Evolutionary conservation across 1,140 invertebrate genomes (phyloP).

Genomic region (Meloidogyne exigua): DNA sequence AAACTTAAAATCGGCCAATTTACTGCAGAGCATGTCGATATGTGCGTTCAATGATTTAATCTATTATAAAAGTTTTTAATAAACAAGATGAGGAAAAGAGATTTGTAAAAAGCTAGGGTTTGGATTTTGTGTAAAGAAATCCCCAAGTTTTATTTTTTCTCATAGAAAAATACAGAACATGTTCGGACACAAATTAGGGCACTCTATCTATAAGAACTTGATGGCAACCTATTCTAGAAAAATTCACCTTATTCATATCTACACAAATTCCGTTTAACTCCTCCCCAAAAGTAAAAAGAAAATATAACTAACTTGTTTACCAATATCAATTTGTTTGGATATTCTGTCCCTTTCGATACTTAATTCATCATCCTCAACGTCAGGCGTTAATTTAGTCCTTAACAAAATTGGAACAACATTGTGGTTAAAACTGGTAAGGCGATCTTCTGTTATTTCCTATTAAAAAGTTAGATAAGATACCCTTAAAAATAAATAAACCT

Average conservation of each 20-base stretch:
- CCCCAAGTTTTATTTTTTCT: too few relatives aligned
- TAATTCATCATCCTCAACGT: slow-evolving; percentile 35
- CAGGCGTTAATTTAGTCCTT: slow-evolving; percentile 34
- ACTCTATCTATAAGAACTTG: too few relatives aligned
- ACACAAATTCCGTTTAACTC: too few relatives aligned
- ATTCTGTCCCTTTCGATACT: slow-evolving; percentile 24
- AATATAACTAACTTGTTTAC: slow-evolving; percentile 29
- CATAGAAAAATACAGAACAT: too few relatives aligned
- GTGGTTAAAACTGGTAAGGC: slow-evolving; percentile 27
- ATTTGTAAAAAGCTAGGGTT: too few relatives aligned
- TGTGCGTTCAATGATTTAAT: slow-evolving; percentile 30
- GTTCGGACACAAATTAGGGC: too few relatives aligned
- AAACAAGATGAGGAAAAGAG: too few relatives aligned
- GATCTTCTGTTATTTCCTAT: slow-evolving; percentile 35
- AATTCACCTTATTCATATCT: too few relatives aligned
- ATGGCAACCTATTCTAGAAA: too few relatives aligned
- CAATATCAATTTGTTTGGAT: slow-evolving; percentile 16
- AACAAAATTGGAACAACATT: slow-evolving; percentile 33
- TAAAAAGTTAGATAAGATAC: slow-evolving; percentile 11
- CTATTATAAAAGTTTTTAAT: slow-evolving; percentile 8
- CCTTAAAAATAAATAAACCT: slow-evolving; percentile 12
- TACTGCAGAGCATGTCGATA: slow-evolving; percentile 25
- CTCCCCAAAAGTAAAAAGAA: neutral
- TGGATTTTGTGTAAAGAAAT: too few relatives aligned
- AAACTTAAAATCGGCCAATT: slow-evolving; percentile 19